Base-by-base conservation (phyloP, 2,113 vertebrate genomes). In the Trinectes maculatus region DNA sequence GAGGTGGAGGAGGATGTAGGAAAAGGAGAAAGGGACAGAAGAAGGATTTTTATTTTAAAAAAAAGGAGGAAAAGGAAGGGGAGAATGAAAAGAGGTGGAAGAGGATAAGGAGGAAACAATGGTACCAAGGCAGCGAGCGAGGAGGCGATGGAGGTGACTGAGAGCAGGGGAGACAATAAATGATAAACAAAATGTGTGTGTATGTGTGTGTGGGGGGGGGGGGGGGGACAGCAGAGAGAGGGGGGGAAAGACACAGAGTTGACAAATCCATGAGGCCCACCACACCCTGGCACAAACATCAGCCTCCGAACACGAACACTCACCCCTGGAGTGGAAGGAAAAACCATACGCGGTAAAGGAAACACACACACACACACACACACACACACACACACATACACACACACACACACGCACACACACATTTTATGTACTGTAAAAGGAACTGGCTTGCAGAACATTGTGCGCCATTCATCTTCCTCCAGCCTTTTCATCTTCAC, bases 351-450 rank as follows among this genome's bases (percentile, higher is more conserved):
- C 85, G 82, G 86, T 83, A 87, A 85, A 86, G n/a, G n/a, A n/a
- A n/a, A n/a, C n/a, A n/a, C n/a, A n/a, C n/a, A n/a, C n/a, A n/a
- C n/a, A n/a, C n/a, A n/a, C n/a, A n/a, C n/a, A n/a, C n/a, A n/a
- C n/a, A n/a, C n/a, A n/a, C n/a, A n/a, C n/a, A n/a, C n/a, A n/a
- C n/a, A n/a, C n/a, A n/a, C n/a, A n/a, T n/a, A n/a, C n/a, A n/a
- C n/a, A n/a, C n/a, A n/a, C n/a, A n/a, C n/a, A n/a, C n/a, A n/a
- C n/a, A n/a, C n/a, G n/a, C n/a, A 90, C 83, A 86, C 82, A 87
- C 87, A 88, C 81, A 82, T 84, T 86, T 86, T 86, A 86, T 88
- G 85, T 88, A 86, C 74, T 86, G 87, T 83, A 83, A 80, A 88
- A 82, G 86, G 82, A 87, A 86, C 87, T 89, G 87, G 84, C 85